Percentiles rank a stretch among this genome's conserved stretches.
These are phyloP conservation scores for Limnephilus lunatus DNA, from an alignment of 2,888 invertebrate genomes.

Conservation along the genomic window DNA sequence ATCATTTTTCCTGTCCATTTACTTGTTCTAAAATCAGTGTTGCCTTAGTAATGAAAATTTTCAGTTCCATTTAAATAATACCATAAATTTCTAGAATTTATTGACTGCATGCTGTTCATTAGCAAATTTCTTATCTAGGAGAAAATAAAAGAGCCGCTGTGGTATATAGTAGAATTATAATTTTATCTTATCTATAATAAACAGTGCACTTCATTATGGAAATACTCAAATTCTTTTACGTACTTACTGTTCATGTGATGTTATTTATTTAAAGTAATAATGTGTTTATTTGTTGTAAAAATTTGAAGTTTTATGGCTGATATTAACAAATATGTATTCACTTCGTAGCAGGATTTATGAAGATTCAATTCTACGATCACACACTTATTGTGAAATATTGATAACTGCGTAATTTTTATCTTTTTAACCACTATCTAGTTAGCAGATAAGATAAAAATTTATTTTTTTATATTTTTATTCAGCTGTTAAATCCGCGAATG, in stretches of 20 bases:
- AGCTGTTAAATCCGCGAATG: not conserved
- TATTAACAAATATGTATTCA: not conserved
- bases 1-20: too few species aligned
- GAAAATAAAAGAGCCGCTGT: not conserved
- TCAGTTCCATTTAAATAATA: too few species aligned
- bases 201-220: not conserved
- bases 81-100: too few species aligned
- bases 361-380: not conserved
- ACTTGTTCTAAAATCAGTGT: too few species aligned
- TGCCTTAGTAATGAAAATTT: too few species aligned
- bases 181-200: not conserved
- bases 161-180: not conserved
- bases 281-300: not conserved
- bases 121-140: not conserved
- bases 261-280: not conserved
- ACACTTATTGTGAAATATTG: not conserved
- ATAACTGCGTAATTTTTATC: not conserved
- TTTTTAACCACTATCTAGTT: not conserved
- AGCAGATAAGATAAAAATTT: not conserved
- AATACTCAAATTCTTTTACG: not conserved
- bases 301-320: not conserved
- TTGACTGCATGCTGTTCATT: not conserved
- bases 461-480: not conserved
- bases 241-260: not conserved
- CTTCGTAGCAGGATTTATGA: not conserved